Base-by-base conservation (phyloP, 2,797 vertebrate genomes). In the Philypnodon macrostomus region DNA sequence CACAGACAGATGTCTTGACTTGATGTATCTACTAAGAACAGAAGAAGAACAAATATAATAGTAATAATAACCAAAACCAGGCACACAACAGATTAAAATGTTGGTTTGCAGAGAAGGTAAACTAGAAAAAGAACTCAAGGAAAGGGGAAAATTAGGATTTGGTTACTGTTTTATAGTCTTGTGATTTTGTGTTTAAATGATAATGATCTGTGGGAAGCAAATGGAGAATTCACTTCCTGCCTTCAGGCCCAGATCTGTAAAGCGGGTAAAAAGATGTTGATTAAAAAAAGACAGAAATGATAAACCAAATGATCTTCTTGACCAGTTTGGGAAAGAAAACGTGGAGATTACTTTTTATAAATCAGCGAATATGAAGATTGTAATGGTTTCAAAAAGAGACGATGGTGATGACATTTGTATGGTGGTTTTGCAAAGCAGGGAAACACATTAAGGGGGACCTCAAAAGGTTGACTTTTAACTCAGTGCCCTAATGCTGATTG, bases 401-500 rank as follows among this genome's bases (percentile, higher is more conserved):
- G 41, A 67, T 36, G 48, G 60, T 41, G 62, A 69, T 69, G 51
- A 58, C 64, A 68, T 68, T 62, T 75, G 68, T 59, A 78, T 75
- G 70, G 57, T 64, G 64, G 78, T 75, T 58, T 70, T 41, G 51
- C 3, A 77, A 67, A 79, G 60, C 77, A 83, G 83, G 82, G 77
- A 81, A 84, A 83, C 40, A 58, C 66, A 80, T 86, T 81, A 66
- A 41, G 30, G 66, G 57, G 74, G 47, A 58, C 77, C 64, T 67
- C 80, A 84, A 76, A 75, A 73, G 70, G n/a, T 83, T 58, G 36
- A 26, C 51, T 61, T 60, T 47, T 38, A 78, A 73, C 52, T n/a
- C n/a, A n/a, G n/a, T n/a, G n/a, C n/a, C n/a, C n/a, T 45, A 29
- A 45, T 67, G 56, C 44, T 42, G 54, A 38, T 40, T 67, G 57